Conservation (phyloP, 2,797 vertebrate species). For the Characodon lateralis region DNA sequence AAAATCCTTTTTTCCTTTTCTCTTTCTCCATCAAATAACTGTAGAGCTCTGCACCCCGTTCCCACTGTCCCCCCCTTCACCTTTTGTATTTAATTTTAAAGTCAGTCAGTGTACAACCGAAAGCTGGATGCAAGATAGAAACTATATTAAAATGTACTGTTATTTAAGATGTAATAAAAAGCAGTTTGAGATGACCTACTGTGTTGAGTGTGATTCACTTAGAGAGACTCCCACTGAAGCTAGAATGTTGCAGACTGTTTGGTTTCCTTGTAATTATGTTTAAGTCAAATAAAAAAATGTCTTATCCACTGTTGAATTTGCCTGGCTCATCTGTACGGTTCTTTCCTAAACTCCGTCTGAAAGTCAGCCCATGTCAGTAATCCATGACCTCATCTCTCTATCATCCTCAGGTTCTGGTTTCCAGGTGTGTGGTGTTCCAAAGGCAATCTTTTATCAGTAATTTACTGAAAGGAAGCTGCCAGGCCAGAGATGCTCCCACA, state of each 20-base stretch:
- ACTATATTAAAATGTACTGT: slow-evolving; percentile 99
- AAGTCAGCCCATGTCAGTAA: background rate
- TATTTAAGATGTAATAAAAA: slow-evolving; percentile 99
- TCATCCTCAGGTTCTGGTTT: background rate
- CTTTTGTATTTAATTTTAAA: slow-evolving; percentile 99
- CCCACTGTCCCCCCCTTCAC: slow-evolving; percentile 88
- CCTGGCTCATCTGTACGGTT: slow-evolving; percentile 53
- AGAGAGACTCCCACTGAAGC: slow-evolving; percentile 66
- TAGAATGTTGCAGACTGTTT: slow-evolving; percentile 75
- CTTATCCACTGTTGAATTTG: slow-evolving; percentile 70
- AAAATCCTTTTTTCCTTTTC: slow-evolving; percentile 83
- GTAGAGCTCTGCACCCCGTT: slow-evolving; percentile 93
- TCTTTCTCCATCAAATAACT: slow-evolving; percentile 89
- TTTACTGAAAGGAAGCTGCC: background rate
- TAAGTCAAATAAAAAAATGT: slow-evolving; percentile 78
- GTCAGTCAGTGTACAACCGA: slow-evolving; percentile 99
- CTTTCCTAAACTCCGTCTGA: background rate
- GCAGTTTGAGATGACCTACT: slow-evolving; percentile 97
- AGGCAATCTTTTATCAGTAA: background rate
- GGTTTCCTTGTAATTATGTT: slow-evolving; percentile 78
- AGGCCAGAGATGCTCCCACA: background rate
- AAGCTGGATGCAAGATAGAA: slow-evolving; percentile 99
- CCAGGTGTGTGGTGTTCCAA: background rate
- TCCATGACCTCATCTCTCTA: background rate
- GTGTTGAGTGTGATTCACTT: slow-evolving; percentile 77